Base-by-base conservation (phyloP, 2,888 invertebrate genomes). In the Dicyrtoma fusca region DNA sequence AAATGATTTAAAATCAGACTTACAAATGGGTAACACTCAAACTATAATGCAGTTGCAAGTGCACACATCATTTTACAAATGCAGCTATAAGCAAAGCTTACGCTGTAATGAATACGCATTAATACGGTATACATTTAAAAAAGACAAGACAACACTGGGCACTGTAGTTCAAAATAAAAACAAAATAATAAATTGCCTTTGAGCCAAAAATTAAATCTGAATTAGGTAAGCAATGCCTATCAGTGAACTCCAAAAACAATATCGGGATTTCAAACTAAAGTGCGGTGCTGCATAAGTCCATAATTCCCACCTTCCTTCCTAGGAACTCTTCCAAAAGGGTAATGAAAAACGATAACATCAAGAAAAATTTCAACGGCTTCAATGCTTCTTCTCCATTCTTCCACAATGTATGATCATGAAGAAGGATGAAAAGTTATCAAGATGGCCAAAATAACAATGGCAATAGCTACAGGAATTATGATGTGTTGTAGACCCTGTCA, bases 361-460 rank as follows among this genome's bases (percentile, higher is more conserved):
- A 66, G 25, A 64, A 55, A 66, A 66, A 13, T 42, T 51, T 66
- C 51, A 17, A 26, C 51, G 42, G 34, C 51, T 47, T 47, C n/a
- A 49, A 57, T 57, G 14, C n/a, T 57, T 57, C 34, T 57, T 57
- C 25, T 57, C 57, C 25, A 23, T 57, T 25, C 25, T 26, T 57
- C 23, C 53, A 53, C 53, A 53, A 53, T 21, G 53, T 34, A 34
- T 53, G 53, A 53, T 57, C 57, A 57, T 26, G 57, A 80, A 71
- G 80, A 76, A 49, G 80, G 84, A 78, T 84, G 83, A 72, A 84
- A 80, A 57, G 83, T 83, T 78, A 85, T 80, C 71, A 85, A 79
- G 64, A 85, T 80, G 72, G 84, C 85, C 80, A 85, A 82, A 74
- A 85, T 79, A 79, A 85, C 81, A 81, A 85, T 81, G 78, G 84